These are phyloP conservation scores for Strix occidentalis DNA, from an alignment of 2,797 vertebrate species.

Conservation along the genomic window DNA sequence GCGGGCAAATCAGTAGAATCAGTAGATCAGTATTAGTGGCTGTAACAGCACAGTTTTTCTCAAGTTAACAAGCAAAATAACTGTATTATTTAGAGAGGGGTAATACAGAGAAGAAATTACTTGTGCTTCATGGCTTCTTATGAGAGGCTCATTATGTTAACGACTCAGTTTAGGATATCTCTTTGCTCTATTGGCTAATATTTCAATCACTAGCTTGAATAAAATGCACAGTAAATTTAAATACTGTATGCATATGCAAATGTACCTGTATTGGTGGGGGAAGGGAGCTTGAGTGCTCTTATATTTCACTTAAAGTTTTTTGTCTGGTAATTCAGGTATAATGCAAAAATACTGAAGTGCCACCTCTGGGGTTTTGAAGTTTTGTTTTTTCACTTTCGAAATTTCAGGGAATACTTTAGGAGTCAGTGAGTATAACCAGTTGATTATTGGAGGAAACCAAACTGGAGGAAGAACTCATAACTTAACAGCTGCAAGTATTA, in stretches of 20 bases:
- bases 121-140: neutral
- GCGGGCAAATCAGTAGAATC: neutral
- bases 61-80: neutral
- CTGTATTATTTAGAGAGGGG: neutral
- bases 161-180: neutral
- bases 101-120: neutral
- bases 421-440: neutral
- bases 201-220: neutral
- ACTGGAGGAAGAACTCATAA: neutral
- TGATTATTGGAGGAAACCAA: neutral
- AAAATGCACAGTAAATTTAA: neutral
- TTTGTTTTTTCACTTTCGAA: neutral
- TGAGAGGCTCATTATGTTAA: neutral
- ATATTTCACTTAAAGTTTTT: neutral
- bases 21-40: neutral
- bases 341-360: neutral
- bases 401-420: neutral
- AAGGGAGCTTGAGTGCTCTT: neutral
- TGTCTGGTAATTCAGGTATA: neutral
- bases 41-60: neutral
- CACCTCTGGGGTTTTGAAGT: neutral
- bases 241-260: neutral
- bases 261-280: neutral
- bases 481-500: neutral
- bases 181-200: neutral